A percentile compares a stretch with the other conserved stretches of the same genome.
Evolutionary conservation across 2,113 vertebrate species (phyloP).

Genomic region (Suricata suricatta): DNA sequence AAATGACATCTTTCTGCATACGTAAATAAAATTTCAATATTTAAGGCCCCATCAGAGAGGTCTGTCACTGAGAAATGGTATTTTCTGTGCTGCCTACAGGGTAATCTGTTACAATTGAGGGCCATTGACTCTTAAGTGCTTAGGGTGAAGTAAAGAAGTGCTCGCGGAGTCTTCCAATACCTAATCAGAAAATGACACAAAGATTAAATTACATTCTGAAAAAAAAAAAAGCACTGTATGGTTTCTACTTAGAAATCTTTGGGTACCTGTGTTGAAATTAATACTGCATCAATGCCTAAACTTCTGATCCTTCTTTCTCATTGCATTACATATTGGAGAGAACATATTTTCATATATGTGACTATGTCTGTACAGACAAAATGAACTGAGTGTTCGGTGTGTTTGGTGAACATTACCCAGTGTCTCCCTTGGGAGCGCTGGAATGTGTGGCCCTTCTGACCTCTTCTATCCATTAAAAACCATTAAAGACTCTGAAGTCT

Average conservation of each 20-base stretch:
- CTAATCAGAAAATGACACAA: constrained; percentile 76
- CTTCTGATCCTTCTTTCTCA: background rate
- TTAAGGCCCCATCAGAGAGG: constrained; percentile 72
- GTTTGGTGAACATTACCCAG: background rate
- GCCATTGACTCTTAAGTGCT: constrained; percentile 76
- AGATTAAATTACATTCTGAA: constrained; percentile 63
- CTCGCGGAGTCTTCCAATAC: constrained; percentile 66
- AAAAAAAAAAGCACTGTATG: background rate
- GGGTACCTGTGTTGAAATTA: background rate
- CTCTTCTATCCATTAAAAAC: background rate
- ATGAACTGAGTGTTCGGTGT: background rate
- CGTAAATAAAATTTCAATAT: constrained; percentile 79
- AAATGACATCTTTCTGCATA: constrained; percentile 76
- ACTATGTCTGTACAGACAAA: background rate
- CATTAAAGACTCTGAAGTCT: background rate
- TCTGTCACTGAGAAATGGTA: constrained; percentile 61
- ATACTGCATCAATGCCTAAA: background rate
- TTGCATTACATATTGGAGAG: background rate
- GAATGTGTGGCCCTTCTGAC: background rate
- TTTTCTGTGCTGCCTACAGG: constrained; percentile 62
- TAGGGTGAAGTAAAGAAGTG: constrained; percentile 76
- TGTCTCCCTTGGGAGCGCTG: background rate
- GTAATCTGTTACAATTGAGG: constrained; percentile 54
- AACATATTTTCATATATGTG: background rate
- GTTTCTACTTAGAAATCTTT: background rate